These are phyloP conservation scores for Zoanthus solanderi DNA, from an alignment of 92 coral and sea anemone genomes.

Conservation along the genomic window DNA sequence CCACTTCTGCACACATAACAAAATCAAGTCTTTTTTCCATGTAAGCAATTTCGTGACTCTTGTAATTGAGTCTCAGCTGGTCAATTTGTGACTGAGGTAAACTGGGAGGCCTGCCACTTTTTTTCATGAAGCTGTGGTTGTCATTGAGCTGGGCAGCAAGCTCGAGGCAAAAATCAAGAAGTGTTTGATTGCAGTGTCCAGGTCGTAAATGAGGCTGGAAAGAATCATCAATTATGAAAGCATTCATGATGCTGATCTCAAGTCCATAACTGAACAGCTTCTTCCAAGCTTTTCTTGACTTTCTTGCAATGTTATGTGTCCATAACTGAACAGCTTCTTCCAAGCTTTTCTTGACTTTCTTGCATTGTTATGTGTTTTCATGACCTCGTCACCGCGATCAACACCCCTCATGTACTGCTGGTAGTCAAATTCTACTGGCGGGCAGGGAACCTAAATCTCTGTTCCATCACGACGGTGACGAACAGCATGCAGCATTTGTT, in stretches of 20 bases:
- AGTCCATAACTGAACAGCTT: too few relatives aligned
- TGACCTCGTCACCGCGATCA: slow-evolving; percentile 35
- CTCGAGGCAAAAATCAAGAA: neutral
- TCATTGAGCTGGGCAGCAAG: slow-evolving; percentile 26
- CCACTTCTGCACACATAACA: slow-evolving; percentile 25
- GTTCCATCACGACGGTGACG: slow-evolving; percentile 4
- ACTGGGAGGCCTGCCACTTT: too few relatives aligned
- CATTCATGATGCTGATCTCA: too few relatives aligned
- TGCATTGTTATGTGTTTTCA: slow-evolving; percentile 20
- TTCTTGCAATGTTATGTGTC: too few relatives aligned
- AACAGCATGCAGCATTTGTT: neutral
- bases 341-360: neutral
- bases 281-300: too few relatives aligned
- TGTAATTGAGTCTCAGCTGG: slow-evolving; percentile 19
- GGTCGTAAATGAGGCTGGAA: neutral
- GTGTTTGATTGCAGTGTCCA: neutral
- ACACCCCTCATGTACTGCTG: slow-evolving; percentile 47
- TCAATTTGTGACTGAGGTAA: slow-evolving; percentile 20
- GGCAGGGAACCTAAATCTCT: slow-evolving; percentile 31
- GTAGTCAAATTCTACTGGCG: slow-evolving; percentile 48
- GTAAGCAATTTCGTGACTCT: slow-evolving; percentile 31
- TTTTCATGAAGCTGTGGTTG: slow-evolving; percentile 13
- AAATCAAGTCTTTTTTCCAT: slow-evolving; percentile 29
- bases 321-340: neutral
- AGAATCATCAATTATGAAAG: too few relatives aligned